A percentile compares a stretch with the other conserved stretches of the same genome.
Evolutionary conservation across 2,797 vertebrate genomes (phyloP).

Genomic region (Malurus leucopterus): DNA sequence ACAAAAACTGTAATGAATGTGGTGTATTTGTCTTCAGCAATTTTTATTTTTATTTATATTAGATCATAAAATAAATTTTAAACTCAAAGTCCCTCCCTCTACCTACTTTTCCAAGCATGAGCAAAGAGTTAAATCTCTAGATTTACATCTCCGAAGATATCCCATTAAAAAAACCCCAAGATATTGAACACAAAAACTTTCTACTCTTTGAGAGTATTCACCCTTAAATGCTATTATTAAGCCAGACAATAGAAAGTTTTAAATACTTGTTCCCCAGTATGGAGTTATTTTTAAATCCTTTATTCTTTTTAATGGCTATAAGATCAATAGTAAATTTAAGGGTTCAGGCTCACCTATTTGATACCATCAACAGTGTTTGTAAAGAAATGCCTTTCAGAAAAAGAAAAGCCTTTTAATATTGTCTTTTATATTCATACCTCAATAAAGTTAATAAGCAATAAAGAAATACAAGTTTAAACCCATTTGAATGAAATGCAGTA

Average conservation of each 20-base stretch:
- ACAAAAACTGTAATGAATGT: neutral
- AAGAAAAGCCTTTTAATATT: slow-evolving; percentile 12
- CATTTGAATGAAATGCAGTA: neutral
- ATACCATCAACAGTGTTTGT: neutral
- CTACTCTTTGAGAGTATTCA: neutral
- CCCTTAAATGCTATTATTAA: neutral
- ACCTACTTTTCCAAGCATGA: neutral
- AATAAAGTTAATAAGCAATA: slow-evolving; percentile 30
- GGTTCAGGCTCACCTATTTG: neutral
- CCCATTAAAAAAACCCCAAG: neutral
- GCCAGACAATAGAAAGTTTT: neutral
- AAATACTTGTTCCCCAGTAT: neutral
- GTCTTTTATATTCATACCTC: slow-evolving; percentile 21
- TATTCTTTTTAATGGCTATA: neutral
- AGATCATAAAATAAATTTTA: neutral
- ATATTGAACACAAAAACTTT: neutral
- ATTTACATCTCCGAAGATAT: neutral
- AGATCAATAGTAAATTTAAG: neutral
- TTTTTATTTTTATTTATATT: neutral
- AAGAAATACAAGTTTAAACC: slow-evolving; percentile 19
- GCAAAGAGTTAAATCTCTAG: neutral
- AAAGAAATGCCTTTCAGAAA: neutral
- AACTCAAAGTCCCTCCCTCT: neutral
- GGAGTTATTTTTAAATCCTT: neutral
- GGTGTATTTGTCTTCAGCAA: neutral